Evolutionary conservation across 2,113 vertebrate species (phyloP), one percentile per base, ranked within the genome.

Genomic region (Dryoscopus gambensis): DNA sequence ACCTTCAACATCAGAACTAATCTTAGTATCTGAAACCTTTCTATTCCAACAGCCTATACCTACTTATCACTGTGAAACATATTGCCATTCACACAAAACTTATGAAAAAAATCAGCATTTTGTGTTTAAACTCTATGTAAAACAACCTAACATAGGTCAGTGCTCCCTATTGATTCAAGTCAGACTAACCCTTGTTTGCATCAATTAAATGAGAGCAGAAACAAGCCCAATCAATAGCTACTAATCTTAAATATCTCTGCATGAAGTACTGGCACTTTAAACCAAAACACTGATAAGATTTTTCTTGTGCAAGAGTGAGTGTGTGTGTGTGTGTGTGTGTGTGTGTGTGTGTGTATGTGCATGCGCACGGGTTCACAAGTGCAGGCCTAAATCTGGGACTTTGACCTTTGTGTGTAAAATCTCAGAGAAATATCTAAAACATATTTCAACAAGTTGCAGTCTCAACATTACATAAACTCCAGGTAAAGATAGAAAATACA

Each of bases 241-340:
- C 85, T 90, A 90, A 96, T 94, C 79, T 96, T 93, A 93, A 95
- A 93, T 87, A 96, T 84, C 83, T 94, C 86, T 92, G 20, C 40
- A 82, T 70, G 76, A 91, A 92, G 24, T 22, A 71, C 44, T 39
- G 28, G 49, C 46, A 82, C 37, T 78, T 90, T 37, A 62, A 83
- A 91, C 75, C 11, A 56, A 42, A 93, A 78, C 39, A 86, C 13
- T 60, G n/a, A 13, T n/a, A 68, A 47, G 50, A 50, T 49, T 84
- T 89, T 93, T 5, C 18, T 33, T 60, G 16, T 87, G 39, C 16
- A 44, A 50, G 14, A 23, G 13, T 40, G 5, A 39, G 12, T 25
- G 15, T 31, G 7, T 33, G 10, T 42, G 42, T 17, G 42, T 42
- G 39, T 12, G 39, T 39, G 39, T 39, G 39, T 39, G 39, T 39